Evolutionary conservation across 2,888 invertebrate species (phyloP).

Genomic region (Philereme transversata): DNA sequence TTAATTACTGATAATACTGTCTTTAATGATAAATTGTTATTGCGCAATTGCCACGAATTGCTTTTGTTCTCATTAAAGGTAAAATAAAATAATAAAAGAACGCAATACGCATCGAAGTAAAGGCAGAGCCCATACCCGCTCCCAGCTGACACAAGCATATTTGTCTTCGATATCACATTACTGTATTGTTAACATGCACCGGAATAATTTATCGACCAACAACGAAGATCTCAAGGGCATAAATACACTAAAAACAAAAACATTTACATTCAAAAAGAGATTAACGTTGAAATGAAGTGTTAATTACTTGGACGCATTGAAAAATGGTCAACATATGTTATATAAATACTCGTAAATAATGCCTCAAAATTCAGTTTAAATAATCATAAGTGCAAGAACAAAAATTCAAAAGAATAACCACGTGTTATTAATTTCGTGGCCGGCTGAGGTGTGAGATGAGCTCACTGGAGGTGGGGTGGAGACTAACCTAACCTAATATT

Average conservation of each 20-base stretch:
- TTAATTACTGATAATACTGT: too few relatives aligned
- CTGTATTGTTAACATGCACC: conserved; percentile 55
- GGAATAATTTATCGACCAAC: conserved; percentile 54
- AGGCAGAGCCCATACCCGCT: neutral
- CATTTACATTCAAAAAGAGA: conserved; percentile 66
- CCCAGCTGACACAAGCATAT: conserved; percentile 31
- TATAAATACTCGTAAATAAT: conserved; percentile 84
- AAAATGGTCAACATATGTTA: conserved; percentile 84
- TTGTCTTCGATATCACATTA: conserved; percentile 51
- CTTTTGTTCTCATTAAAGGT: too few relatives aligned
- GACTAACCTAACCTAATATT: conserved; percentile 29
- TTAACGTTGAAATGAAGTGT: conserved; percentile 81
- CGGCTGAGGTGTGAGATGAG: conserved; percentile 79
- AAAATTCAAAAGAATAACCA: conserved; percentile 77
- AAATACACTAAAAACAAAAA: conserved; percentile 64
- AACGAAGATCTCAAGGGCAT: conserved; percentile 52
- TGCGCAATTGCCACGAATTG: too few relatives aligned
- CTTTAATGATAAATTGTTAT: too few relatives aligned
- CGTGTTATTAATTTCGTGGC: conserved; percentile 81
- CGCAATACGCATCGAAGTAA: neutral
- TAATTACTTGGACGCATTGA: conserved; percentile 83
- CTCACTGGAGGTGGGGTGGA: conserved; percentile 55
- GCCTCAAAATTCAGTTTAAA: conserved; percentile 81
- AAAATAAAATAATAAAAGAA: too few relatives aligned
- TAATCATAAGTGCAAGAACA: conserved; percentile 82